Evolutionary conservation across 2,888 invertebrate species (phyloP), one percentile per base, ranked within the genome.

Genomic region (Drosophila percnosoma): DNA sequence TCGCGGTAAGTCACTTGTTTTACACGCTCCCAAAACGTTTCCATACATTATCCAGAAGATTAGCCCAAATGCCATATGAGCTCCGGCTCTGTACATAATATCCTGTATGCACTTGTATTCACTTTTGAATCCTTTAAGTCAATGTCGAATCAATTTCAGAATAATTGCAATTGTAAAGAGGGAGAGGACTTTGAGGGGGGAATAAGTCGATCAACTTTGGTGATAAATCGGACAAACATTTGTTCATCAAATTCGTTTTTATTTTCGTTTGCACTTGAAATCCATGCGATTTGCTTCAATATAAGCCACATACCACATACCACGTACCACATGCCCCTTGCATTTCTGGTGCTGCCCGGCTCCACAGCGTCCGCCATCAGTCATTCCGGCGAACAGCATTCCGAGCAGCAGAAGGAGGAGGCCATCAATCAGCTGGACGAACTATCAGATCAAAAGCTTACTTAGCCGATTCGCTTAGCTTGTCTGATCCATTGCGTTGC

Each of bases 351-450:
- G 58, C 48, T 55, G 33, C 63, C 40, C 2, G n/a, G 24, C 57
- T 58, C 52, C 24, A 42, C 29, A 38, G n/a, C 52, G 21, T 31
- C 34, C 34, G 51, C 63, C 71, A 87, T 84, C 68, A 68, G 24
- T 82, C 82, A 84, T 67, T 53, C 42, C 57, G 45, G 68, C 51
- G 58, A 54, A 55, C 58, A 31, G 48, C 36, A 53, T 48, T 51
- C 51, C 24, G 51, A 36, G 54, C 36, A 18, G 57, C 64, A 57
- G 42, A 31, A 24, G 52, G 58, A 59, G 48, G 53, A 40, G 62
- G 64, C 68, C 80, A 83, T 89, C 89, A 70, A 83, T 89, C 89
- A 86, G 73, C 59, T 60, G 83, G 68, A 60, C 71, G 64, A 79
- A 70, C 89, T 86, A 83, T 83, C 80, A 73, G 58, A 73, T 52